These are phyloP conservation scores for Corydoras maculifer DNA, from an alignment of 2,113 vertebrate genomes.

Conservation along the genomic window DNA sequence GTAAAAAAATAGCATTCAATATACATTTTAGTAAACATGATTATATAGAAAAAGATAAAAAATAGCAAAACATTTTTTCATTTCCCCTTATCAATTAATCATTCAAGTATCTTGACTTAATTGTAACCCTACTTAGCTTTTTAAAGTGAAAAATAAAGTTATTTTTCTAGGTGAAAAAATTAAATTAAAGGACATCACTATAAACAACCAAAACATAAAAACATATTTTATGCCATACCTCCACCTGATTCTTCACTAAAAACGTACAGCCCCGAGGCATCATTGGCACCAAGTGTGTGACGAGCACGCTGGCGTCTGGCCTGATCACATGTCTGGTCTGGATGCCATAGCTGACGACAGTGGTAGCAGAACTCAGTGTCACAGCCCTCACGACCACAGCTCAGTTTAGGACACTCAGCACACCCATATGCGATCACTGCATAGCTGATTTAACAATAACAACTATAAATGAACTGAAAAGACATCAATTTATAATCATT, in stretches of 20 bases:
- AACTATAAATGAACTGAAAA: not conserved
- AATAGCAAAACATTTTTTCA: no score
- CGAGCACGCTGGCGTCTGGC: slow-evolving; percentile 68
- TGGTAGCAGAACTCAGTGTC: slow-evolving; percentile 82
- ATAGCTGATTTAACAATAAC: slow-evolving; percentile 57
- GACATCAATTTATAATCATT: no score
- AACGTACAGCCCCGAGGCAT: slow-evolving; percentile 60
- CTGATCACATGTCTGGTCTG: slow-evolving; percentile 71
- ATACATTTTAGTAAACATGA: no score
- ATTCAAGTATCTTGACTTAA: no score
- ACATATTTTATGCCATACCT: slow-evolving; percentile 48
- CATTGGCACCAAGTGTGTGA: slow-evolving; percentile 57
- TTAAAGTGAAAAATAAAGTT: no score
- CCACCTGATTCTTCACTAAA: slow-evolving; percentile 66
- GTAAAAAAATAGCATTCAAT: no score
- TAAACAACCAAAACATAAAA: no score
- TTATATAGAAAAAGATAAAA: no score
- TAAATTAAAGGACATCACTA: no score
- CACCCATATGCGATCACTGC: slow-evolving; percentile 79
- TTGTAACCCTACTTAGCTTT: no score
- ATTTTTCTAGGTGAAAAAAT: no score
- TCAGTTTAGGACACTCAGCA: slow-evolving; percentile 76
- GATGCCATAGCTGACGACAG: slow-evolving; percentile 83
- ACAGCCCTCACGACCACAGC: slow-evolving; percentile 73
- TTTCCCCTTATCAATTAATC: no score